Evolutionary conservation across 2,888 invertebrate species (phyloP), one percentile per base, ranked within the genome.

Genomic region (Eupithecia dodoneata): DNA sequence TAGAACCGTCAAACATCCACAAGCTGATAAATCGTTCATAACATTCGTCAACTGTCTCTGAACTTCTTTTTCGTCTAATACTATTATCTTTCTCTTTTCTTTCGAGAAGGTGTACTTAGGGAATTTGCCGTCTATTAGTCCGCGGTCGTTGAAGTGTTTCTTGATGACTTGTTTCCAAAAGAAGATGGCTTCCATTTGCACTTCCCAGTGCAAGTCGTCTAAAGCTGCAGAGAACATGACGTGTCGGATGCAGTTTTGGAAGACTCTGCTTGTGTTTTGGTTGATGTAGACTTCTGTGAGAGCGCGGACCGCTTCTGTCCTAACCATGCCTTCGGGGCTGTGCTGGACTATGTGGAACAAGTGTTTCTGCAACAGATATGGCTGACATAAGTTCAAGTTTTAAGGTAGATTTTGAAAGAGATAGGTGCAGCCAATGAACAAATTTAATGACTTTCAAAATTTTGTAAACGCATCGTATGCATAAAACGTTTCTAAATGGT

Each of bases 141-240:
- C 97, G 88, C 86, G 83, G 63, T 88, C 76, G 3, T 82, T 80
- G 2, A 89, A 79, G n/a, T 96, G 96, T 4, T 94, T 95, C 44
- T 94, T 91, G 65, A 97, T 96, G 18, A 96, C 96, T 71, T 95
- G 90, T 71, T 95, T 93, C 97, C 97, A 97, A 83, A 97, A 97
- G 72, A 93, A 87, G 1, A 97, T 85, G 0, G 97, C 96, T 73
- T 96, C 96, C 2, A 96, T 89, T 89, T 97, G 97, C 0, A 97
- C 97, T 89, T 97, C 97, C 97, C 97, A 97, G 84, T 97, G 96
- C 15, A 97, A 90, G 89, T 97, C 97, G 15, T 95, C 92, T 0
- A 96, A 92, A 0, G 96, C 96, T 0, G 96, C 96, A 69, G 94
- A 90, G 5, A 95, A 92, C 95, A 97, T 96, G 0, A 96, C 93